Conservation (phyloP, 2,113 vertebrate species). For the Nycticebus coucang region DNA sequence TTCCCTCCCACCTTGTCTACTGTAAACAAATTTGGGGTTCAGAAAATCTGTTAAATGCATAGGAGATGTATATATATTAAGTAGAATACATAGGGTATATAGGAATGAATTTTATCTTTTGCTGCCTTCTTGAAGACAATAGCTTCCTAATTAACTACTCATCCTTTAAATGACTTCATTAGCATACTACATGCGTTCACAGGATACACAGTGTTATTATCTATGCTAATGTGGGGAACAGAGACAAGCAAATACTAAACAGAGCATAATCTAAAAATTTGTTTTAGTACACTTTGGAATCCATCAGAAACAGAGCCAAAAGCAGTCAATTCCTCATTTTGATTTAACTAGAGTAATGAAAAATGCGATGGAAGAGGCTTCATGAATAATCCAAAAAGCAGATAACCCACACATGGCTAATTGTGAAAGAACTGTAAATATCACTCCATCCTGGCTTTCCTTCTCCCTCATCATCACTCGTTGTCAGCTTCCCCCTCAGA, state of each 20-base stretch:
- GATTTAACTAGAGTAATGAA: background rate
- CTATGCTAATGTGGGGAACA: background rate
- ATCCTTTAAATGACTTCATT: conserved; percentile 49
- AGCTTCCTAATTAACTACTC: conserved; percentile 48
- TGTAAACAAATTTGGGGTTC: background rate
- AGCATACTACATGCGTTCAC: conserved; percentile 3
- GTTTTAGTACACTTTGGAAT: conserved; percentile 4
- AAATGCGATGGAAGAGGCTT: background rate
- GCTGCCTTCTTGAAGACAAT: conserved; percentile 20
- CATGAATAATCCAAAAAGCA: background rate
- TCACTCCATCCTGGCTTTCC: background rate
- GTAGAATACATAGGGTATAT: background rate
- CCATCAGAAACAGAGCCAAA: conserved; percentile 16
- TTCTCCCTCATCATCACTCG: background rate
- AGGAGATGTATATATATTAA: background rate
- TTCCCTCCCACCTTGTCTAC: background rate
- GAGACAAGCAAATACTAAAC: conserved; percentile 38
- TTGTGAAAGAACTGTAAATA: background rate
- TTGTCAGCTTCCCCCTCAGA: background rate
- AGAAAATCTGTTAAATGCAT: background rate
- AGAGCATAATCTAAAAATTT: background rate
- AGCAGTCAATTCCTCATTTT: background rate
- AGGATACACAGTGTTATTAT: background rate
- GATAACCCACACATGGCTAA: background rate
- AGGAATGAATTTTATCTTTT: background rate